phyloP scores from a whole-genome alignment of 1,140 invertebrate species.

The Heliconius nattereri region DNA sequence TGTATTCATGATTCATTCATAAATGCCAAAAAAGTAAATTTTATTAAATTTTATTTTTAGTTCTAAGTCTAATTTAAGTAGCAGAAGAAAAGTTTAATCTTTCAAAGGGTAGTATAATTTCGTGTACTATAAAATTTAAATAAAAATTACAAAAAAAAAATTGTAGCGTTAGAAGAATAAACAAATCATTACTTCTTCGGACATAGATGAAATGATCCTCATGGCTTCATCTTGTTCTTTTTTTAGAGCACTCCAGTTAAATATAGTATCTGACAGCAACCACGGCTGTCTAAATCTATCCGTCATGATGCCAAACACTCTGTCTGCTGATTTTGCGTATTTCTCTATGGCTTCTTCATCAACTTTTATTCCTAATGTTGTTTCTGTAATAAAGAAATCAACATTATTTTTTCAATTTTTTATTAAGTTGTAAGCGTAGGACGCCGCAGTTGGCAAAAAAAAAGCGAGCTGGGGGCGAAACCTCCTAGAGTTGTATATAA shows the following conservation, averaged over 20 bases:
- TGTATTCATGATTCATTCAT: no score
- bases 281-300: slow-evolving; percentile 40
- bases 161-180: background rate
- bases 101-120: no score
- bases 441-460: no score
- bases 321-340: background rate
- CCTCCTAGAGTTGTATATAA: no score
- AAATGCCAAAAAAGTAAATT: no score
- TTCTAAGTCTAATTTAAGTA: no score
- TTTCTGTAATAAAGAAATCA: background rate
- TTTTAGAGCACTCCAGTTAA: slow-evolving; percentile 36
- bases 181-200: slow-evolving; percentile 33
- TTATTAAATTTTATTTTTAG: no score
- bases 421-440: no score
- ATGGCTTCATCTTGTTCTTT: slow-evolving; percentile 42
- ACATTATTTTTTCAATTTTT: no score
- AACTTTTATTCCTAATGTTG: background rate
- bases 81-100: no score
- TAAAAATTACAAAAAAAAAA: background rate
- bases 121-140: background rate
- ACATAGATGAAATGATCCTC: slow-evolving; percentile 39
- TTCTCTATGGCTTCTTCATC: background rate
- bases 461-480: no score
- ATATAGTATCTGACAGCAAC: slow-evolving; percentile 40
- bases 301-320: slow-evolving; percentile 33